phyloP scores from a whole-genome alignment of 2,113 vertebrate species.

The Galbula dea region DNA sequence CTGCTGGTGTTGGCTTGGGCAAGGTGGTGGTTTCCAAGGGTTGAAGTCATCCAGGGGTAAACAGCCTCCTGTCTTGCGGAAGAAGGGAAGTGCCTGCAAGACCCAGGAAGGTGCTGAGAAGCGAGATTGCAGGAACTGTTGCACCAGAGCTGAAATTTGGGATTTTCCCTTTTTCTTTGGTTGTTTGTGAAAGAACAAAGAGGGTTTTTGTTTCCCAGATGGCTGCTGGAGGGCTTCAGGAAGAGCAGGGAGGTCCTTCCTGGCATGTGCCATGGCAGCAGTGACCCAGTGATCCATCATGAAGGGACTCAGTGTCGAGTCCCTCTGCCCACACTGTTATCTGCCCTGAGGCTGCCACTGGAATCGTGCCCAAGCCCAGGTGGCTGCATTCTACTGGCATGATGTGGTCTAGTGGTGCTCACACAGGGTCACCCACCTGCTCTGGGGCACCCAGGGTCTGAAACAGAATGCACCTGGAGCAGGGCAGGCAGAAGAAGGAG shows the following conservation, averaged over 20 bases:
- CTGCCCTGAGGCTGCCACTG: neutral
- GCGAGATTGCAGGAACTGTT: neutral
- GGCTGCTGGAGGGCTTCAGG: neutral
- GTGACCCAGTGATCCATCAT: neutral
- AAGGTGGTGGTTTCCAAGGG: neutral
- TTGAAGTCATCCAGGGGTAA: neutral
- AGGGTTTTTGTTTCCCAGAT: neutral
- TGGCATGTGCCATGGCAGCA: neutral
- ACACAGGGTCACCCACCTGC: rapidly evolving
- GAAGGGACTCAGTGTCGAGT: neutral
- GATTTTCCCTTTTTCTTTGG: neutral
- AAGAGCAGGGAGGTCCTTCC: neutral
- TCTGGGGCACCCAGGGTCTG: rapidly evolving
- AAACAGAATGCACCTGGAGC: rapidly evolving
- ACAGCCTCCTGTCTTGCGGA: neutral
- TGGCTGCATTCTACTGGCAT: rapidly evolving
- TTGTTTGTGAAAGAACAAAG: neutral
- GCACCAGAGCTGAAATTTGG: neutral
- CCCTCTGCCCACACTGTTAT: neutral
- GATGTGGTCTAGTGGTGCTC: rapidly evolving
- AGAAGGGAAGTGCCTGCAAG: neutral
- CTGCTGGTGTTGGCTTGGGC: rapidly evolving
- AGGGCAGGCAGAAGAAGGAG: neutral
- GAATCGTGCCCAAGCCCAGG: neutral
- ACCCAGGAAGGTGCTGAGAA: neutral